phyloP scores from a whole-genome alignment of 2,888 invertebrate species.

The Mythimna pallens region DNA sequence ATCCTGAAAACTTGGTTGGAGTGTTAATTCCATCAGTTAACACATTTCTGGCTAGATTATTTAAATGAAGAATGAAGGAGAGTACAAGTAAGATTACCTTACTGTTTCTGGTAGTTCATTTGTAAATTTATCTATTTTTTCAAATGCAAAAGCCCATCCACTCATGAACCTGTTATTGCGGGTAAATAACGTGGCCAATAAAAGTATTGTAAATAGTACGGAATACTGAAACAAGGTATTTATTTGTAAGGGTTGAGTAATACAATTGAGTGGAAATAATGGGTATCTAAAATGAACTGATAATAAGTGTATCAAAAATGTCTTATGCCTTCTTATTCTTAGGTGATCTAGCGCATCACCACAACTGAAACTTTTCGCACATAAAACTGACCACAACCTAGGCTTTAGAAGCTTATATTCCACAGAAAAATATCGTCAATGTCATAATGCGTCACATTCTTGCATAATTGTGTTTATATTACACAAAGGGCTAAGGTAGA shows the following conservation, averaged over 20 bases:
- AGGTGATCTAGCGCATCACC: too few relatives aligned
- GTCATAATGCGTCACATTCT: too few relatives aligned
- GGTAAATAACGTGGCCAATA: conserved; percentile 61
- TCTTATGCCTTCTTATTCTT: neutral
- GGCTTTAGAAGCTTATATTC: too few relatives aligned
- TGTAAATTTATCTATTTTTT: accelerated
- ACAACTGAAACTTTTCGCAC: too few relatives aligned
- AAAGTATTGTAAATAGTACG: conserved; percentile 63
- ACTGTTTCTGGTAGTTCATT: too few relatives aligned
- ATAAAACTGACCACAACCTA: too few relatives aligned
- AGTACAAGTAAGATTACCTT: neutral
- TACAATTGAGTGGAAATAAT: neutral
- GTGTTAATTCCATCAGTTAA: neutral
- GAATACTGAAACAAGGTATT: conserved; percentile 68
- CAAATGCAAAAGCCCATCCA: conserved; percentile 68
- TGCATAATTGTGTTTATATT: too few relatives aligned
- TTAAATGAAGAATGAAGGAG: neutral
- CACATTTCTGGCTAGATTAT: neutral
- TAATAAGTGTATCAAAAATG: neutral
- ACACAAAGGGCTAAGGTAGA: too few relatives aligned
- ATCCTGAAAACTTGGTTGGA: neutral
- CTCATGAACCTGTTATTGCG: conserved; percentile 71
- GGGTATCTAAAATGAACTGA: neutral
- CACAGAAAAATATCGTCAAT: too few relatives aligned
- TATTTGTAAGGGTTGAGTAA: neutral